Evolutionary conservation across 2,888 invertebrate species (phyloP).

Genomic region (Agriopis marginaria): DNA sequence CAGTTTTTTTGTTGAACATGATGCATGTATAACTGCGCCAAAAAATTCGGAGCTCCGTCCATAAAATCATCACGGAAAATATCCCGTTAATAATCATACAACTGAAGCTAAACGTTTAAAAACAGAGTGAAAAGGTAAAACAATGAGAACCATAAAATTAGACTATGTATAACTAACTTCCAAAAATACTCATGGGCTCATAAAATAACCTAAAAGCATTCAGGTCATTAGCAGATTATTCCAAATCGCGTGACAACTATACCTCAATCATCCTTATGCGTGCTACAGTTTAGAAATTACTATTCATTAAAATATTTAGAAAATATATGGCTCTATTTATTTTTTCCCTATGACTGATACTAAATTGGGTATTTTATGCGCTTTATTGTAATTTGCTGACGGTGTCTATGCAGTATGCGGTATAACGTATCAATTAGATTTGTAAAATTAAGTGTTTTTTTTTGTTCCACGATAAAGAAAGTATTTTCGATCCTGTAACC

Average conservation of each 20-base stretch:
- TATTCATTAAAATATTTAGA: slow-evolving; percentile 61
- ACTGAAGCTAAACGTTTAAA: too few relatives aligned
- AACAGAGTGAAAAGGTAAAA: not conserved
- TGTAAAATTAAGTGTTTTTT: too few relatives aligned
- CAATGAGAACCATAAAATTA: slow-evolving; percentile 14
- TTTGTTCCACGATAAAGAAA: too few relatives aligned
- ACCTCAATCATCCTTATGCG: slow-evolving; percentile 63
- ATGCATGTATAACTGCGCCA: too few relatives aligned
- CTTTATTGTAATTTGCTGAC: not conserved
- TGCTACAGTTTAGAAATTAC: slow-evolving; percentile 61
- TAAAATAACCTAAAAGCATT: slow-evolving; percentile 63
- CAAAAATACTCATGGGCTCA: slow-evolving; percentile 49
- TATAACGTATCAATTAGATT: too few relatives aligned
- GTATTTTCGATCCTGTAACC: too few relatives aligned
- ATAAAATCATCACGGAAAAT: too few relatives aligned
- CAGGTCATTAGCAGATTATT: slow-evolving; percentile 71
- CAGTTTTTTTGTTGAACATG: too few relatives aligned
- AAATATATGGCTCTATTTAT: slow-evolving; percentile 61
- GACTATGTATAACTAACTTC: slow-evolving; percentile 38
- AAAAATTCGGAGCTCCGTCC: too few relatives aligned
- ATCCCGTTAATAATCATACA: too few relatives aligned
- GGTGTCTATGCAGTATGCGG: not conserved
- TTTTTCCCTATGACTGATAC: slow-evolving; percentile 48
- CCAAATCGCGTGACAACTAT: slow-evolving; percentile 60
- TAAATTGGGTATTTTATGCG: slow-evolving; percentile 44